A percentile compares a stretch with the other conserved stretches of the same genome.
Conservation (phyloP, 2,797 vertebrate genomes). For the Parambassis ranga region DNA sequence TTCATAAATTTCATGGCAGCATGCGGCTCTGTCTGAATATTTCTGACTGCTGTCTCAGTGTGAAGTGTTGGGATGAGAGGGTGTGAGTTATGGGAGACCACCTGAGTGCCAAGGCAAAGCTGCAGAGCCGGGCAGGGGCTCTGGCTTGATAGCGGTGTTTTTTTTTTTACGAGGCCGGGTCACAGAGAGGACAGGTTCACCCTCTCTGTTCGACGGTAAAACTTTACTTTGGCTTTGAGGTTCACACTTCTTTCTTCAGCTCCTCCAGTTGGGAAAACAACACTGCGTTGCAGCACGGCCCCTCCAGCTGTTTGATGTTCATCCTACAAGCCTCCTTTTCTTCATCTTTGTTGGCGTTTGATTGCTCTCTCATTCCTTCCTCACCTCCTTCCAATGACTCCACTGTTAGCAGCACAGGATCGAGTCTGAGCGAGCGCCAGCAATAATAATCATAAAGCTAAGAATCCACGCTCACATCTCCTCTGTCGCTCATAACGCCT, state of each 20-base stretch:
- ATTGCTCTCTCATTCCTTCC: conserved; percentile 9
- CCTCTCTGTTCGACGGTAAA: conserved; percentile 25
- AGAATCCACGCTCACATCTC: conserved; percentile 59
- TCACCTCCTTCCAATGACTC: conserved; percentile 19
- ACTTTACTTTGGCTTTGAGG: conserved; percentile 57
- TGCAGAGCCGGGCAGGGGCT: conserved; percentile 33
- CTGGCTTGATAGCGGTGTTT: conserved; percentile 34
- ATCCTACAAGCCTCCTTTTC: conserved; percentile 7
- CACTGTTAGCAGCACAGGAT: conserved; percentile 24
- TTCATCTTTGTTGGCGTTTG: conserved; percentile 30
- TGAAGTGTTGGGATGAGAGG: conserved; percentile 44
- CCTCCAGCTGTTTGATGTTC: conserved; percentile 42
- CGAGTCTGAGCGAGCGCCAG: conserved; percentile 54
- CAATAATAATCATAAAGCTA: conserved; percentile 72
- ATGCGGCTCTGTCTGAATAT: conserved; percentile 50
- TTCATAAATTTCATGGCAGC: conserved; percentile 63
- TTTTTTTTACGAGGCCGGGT: conserved; percentile 53
- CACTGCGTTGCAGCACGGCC: neutral
- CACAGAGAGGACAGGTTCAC: conserved; percentile 49
- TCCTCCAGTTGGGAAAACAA: conserved; percentile 48
- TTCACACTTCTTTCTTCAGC: conserved; percentile 20
- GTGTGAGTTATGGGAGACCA: conserved; percentile 69
- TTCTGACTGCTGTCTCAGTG: conserved; percentile 50
- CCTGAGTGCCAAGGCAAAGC: conserved; percentile 58
- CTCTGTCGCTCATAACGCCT: conserved; percentile 53